These are phyloP conservation scores for Xerus inauris DNA, from an alignment of 2,113 vertebrate species.

Conservation along the genomic window DNA sequence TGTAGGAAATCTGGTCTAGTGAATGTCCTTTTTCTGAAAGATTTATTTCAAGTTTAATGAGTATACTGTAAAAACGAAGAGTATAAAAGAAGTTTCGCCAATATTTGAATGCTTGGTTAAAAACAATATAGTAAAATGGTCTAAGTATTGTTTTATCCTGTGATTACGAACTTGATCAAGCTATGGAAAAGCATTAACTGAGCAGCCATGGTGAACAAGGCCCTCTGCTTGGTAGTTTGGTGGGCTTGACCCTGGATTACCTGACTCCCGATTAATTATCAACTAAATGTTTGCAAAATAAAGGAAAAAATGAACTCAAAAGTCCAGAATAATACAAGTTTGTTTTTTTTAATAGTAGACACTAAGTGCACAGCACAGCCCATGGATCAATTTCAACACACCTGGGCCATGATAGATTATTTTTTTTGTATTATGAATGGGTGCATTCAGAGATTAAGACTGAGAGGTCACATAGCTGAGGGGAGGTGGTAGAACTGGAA, in stretches of 20 bases:
- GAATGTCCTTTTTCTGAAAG: not conserved
- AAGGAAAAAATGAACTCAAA: not conserved
- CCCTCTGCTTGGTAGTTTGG: not conserved
- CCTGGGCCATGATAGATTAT: not conserved
- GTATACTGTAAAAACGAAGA: not conserved
- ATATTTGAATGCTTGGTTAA: constrained; percentile 39
- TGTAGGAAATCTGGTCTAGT: not conserved
- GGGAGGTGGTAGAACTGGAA: not conserved
- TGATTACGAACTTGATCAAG: not conserved
- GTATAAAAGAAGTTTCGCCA: not conserved
- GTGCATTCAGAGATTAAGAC: not conserved
- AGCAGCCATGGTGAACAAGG: not conserved
- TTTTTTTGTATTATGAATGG: not conserved
- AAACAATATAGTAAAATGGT: not conserved
- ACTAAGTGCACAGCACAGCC: rapidly evolving
- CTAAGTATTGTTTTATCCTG: not conserved
- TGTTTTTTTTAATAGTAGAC: not conserved
- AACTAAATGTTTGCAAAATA: not conserved
- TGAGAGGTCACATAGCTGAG: not conserved
- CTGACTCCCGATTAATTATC: not conserved
- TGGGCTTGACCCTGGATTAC: not conserved
- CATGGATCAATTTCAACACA: not conserved
- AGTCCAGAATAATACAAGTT: not conserved
- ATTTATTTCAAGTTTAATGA: not conserved
- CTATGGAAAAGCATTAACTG: not conserved